A percentile compares a stretch with the other conserved stretches of the same genome.
Conservation (phyloP, 1,140 invertebrate species). For the Aleiodes sp. region DNA sequence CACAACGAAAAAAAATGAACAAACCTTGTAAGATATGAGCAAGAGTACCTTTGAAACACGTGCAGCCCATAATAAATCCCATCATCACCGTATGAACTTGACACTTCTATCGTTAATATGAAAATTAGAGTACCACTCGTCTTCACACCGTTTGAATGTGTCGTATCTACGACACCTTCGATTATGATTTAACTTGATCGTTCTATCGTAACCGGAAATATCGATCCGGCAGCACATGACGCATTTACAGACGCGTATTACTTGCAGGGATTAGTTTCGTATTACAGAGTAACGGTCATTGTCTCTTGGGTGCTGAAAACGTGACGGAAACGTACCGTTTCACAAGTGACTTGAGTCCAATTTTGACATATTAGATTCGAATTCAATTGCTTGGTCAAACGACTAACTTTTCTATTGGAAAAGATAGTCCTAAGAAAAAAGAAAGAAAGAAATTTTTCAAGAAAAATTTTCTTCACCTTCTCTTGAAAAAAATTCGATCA, state of each 20-base stretch:
- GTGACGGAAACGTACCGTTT: neutral
- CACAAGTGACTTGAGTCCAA: no score
- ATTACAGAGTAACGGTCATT: conserved; percentile 45
- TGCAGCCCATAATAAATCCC: conserved; percentile 90
- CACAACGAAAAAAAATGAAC: no score
- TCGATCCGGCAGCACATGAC: conserved; percentile 47
- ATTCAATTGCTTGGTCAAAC: no score
- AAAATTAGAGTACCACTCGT: conserved; percentile 20
- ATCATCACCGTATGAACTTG: conserved; percentile 70
- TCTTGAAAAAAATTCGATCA: no score
- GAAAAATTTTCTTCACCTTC: no score
- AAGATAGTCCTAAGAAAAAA: neutral
- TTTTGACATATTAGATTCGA: no score
- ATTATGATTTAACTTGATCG: conserved; percentile 32
- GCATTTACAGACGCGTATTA: conserved; percentile 42
- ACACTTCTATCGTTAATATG: neutral
- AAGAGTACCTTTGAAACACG: conserved; percentile 83
- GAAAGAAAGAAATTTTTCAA: neutral
- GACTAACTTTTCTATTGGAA: no score
- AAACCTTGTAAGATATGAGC: conserved; percentile 63
- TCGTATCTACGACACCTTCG: conserved; percentile 28
- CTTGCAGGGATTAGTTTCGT: conserved; percentile 32
- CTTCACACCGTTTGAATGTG: conserved; percentile 27
- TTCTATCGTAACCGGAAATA: conserved; percentile 38
- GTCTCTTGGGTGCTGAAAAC: neutral